phyloP scores from a whole-genome alignment of 2,113 vertebrate species.

The Anhinga rufa region DNA sequence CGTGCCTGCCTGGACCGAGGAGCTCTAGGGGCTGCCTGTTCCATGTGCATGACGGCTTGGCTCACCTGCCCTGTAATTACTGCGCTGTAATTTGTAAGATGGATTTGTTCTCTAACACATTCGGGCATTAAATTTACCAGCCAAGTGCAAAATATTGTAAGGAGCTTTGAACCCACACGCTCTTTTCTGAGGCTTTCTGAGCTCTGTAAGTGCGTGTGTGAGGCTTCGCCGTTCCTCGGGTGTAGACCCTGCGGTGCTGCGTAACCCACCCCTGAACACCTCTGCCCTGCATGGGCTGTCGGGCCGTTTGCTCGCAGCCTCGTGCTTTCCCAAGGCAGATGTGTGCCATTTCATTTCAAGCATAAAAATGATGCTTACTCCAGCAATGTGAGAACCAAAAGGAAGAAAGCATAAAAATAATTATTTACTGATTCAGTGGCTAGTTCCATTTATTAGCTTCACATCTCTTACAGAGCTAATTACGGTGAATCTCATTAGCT shows the following conservation, averaged over 20 bases:
- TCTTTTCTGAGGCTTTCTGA: background rate
- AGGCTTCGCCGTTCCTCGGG: background rate
- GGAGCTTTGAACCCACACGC: background rate
- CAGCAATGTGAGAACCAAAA: background rate
- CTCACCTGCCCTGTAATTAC: background rate
- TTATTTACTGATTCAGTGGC: background rate
- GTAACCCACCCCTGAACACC: background rate
- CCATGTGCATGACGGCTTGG: background rate
- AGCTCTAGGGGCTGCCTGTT: background rate
- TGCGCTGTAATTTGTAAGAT: background rate
- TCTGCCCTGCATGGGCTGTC: background rate
- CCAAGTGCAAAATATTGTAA: background rate
- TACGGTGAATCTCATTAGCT: background rate
- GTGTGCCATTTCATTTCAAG: background rate
- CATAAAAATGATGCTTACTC: background rate
- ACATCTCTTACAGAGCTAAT: constrained; percentile 12
- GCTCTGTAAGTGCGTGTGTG: background rate
- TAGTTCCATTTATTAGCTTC: background rate
- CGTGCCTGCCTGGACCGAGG: background rate
- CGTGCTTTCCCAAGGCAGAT: fast-evolving
- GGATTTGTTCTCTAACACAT: background rate
- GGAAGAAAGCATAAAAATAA: background rate
- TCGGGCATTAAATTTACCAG: background rate
- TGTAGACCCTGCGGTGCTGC: background rate
- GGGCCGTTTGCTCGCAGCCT: background rate